Percentiles rank a stretch among this genome's conserved stretches.
phyloP scores from a whole-genome alignment of 2,888 invertebrate genomes.

The Lasioglossum marginatum region DNA sequence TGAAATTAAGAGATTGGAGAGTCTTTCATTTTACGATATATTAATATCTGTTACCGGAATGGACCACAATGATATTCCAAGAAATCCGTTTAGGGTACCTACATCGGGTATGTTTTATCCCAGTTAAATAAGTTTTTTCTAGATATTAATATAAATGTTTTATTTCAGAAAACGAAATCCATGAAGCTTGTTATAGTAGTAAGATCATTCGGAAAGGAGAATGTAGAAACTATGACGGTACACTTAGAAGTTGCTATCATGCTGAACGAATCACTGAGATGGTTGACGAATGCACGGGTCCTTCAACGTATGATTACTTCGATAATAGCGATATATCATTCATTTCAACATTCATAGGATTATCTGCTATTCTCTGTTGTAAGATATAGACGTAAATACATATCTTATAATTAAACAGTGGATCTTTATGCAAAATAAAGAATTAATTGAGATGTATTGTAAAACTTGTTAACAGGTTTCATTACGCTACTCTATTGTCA shows the following conservation, averaged over 20 bases:
- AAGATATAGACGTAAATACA: neutral
- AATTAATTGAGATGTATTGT: neutral
- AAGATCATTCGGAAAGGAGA: neutral
- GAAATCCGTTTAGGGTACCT: constrained; percentile 76
- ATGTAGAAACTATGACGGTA: neutral
- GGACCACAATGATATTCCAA: constrained; percentile 84
- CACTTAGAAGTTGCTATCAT: neutral
- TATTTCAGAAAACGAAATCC: neutral
- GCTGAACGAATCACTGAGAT: neutral
- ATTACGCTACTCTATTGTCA: neutral
- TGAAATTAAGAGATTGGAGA: constrained; percentile 80
- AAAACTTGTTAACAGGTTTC: constrained; percentile 8
- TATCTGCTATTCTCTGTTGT: constrained; percentile 4
- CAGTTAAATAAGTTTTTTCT: neutral
- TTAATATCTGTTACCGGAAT: constrained; percentile 85
- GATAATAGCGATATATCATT: constrained; percentile 4
- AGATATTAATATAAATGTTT: constrained; percentile 5
- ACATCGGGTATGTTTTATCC: neutral
- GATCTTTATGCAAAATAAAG: too few relatives aligned
- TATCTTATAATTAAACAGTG: neutral
- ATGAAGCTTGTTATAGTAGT: neutral
- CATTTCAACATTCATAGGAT: neutral
- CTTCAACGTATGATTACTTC: constrained; percentile 4
- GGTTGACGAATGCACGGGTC: neutral
- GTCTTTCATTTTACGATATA: constrained; percentile 85